Evolutionary conservation across 1,140 invertebrate species (phyloP), one percentile per base, ranked within the genome.

Genomic region (Ladona fulva): DNA sequence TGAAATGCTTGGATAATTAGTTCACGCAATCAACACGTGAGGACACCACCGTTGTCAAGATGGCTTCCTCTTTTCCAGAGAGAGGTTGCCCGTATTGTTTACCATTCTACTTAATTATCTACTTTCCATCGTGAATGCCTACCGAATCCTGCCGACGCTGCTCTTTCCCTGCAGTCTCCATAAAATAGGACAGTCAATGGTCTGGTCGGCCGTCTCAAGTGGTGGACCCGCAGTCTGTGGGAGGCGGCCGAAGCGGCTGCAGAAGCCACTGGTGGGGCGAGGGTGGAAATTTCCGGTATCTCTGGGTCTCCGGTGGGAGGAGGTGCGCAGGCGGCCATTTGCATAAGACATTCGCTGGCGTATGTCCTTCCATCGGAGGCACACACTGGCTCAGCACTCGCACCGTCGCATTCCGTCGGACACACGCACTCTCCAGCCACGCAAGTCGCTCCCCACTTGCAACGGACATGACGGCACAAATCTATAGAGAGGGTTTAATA

Each of bases 381-480:
- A 84, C 96, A 97, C 42, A 97, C 93, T 25, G 90, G 90, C 80
- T 93, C 90, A 25, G 89, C 87, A 5, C 87, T 89, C 42, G 85
- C 85, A 24, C 78, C 59, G 3, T 86, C 85, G 84, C 95, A 97
- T 79, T 91, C 89, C 75, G 90, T 89, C 0, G 94, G 94, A 83
- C 95, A 97, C 6, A 95, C 88, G 85, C 95, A 97, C 74, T 90
- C 88, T 0, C 94, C 95, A 52, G 92, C 91, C 81, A 94, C 89
- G 84, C 95, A 97, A 42, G 89, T 89, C 24, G 92, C 93, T 8
- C 93, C 93, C 84, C 89, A 91, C 79, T 92, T 90, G 86, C 95
- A 97, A 80, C 90, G 88, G 7, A 96, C 90, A 73, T 89, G 89
- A 78, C 90, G 86, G 85, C 95, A 97, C 66, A 93, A 83, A 83